These are phyloP conservation scores for Enteromius mattozi DNA, from an alignment of 2,797 vertebrate species.

Conservation along the genomic window DNA sequence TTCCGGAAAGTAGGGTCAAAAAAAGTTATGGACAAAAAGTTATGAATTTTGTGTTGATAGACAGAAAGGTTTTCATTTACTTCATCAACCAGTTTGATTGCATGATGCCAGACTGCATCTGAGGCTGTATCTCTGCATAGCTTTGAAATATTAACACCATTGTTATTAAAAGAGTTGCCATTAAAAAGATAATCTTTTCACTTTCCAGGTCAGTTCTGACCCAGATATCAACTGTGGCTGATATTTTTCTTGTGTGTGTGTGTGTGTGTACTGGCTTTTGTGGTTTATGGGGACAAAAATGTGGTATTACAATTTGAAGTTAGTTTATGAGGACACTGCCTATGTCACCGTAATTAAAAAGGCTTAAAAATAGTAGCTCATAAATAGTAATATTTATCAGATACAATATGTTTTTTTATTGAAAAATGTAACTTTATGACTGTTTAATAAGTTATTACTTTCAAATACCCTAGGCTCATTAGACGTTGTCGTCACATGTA, in stretches of 20 bases:
- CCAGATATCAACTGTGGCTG: background rate
- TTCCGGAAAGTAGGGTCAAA: too few relatives aligned
- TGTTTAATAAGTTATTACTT: background rate
- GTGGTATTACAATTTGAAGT: too few relatives aligned
- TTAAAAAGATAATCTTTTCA: too few relatives aligned
- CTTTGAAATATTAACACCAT: background rate
- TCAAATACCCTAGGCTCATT: background rate
- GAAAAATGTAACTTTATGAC: background rate
- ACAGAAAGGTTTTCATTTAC: background rate
- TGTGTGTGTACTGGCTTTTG: too few relatives aligned
- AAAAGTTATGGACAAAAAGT: background rate
- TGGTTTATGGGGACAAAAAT: too few relatives aligned
- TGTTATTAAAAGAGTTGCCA: background rate
- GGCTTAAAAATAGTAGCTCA: too few relatives aligned
- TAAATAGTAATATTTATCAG: background rate
- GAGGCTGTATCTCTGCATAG: background rate
- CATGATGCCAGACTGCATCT: background rate
- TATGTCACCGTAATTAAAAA: too few relatives aligned
- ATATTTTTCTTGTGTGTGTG: too few relatives aligned
- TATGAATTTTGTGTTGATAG: background rate
- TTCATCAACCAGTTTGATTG: background rate
- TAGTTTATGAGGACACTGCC: too few relatives aligned
- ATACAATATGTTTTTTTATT: background rate
- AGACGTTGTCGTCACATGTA: too few relatives aligned
- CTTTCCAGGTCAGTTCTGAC: background rate